Conservation (phyloP, 2,797 vertebrate species). For the Cossypha niveicapilla region DNA sequence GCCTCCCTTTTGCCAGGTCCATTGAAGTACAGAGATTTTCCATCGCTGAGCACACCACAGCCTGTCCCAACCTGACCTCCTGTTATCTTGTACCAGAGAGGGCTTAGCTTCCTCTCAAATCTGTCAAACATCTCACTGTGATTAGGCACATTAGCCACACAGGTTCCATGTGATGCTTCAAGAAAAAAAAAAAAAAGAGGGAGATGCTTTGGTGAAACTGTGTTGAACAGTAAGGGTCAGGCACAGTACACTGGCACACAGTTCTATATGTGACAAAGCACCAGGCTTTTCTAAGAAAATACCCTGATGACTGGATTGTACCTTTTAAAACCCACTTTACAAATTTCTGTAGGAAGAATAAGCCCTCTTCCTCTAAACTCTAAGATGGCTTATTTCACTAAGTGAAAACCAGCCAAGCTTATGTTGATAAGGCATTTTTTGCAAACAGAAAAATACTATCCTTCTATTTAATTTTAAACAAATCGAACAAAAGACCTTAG, state of each 20-base stretch:
- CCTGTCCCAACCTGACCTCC: constrained; percentile 90
- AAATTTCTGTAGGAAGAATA: neutral
- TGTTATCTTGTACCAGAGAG: constrained; percentile 91
- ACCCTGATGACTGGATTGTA: neutral
- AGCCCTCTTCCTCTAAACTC: neutral
- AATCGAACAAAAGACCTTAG: neutral
- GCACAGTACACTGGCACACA: neutral
- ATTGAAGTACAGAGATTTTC: constrained; percentile 92
- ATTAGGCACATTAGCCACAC: constrained; percentile 86
- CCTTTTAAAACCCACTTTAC: neutral
- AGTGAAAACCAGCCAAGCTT: neutral
- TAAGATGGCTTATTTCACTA: neutral
- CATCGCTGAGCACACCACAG: constrained; percentile 89
- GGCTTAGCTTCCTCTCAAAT: constrained; percentile 95
- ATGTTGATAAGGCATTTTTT: neutral
- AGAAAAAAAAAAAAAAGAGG: neutral
- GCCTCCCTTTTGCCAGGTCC: constrained; percentile 91
- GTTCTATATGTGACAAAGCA: neutral
- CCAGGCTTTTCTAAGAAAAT: neutral
- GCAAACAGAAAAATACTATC: neutral
- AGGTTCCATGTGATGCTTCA: constrained; percentile 91
- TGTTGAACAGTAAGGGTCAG: neutral
- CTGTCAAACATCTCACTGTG: constrained; percentile 92
- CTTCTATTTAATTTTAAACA: neutral
- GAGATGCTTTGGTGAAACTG: constrained; percentile 39